These are phyloP conservation scores for Physocephala rufipes DNA, from an alignment of 2,888 invertebrate species.

Conservation along the genomic window DNA sequence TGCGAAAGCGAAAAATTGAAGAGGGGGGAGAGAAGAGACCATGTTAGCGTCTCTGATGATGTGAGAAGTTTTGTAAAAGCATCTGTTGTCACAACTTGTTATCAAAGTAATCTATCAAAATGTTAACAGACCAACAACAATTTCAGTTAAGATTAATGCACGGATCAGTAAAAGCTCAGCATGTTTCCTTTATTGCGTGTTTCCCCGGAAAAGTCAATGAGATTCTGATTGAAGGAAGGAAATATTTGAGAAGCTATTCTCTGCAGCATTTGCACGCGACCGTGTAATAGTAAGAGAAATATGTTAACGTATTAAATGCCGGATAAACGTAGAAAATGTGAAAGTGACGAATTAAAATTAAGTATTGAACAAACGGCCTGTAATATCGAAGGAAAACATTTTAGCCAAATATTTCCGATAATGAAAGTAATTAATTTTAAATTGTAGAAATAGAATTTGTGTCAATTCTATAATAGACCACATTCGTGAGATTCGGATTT, in stretches of 20 bases:
- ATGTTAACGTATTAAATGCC: no score
- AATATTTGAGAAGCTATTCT: no score
- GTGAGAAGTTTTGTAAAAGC: constrained; percentile 5
- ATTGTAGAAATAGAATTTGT: no score
- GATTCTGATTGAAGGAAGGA: not conserved
- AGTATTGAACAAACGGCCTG: no score
- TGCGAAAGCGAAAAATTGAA: not conserved
- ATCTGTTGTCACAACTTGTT: constrained; percentile 14
- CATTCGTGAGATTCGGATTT: no score
- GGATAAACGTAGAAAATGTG: no score
- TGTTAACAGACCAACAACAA: constrained; percentile 1
- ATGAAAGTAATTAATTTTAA: no score
- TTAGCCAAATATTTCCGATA: no score
- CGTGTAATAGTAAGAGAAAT: not conserved
- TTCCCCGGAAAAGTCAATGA: not conserved
- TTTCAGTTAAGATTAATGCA: not conserved
- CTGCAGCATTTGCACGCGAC: no score
- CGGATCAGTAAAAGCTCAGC: not conserved
- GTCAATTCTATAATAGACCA: no score
- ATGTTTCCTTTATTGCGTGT: not conserved
- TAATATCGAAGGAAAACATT: no score
- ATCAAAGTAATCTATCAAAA: constrained; percentile 34
- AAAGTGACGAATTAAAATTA: no score
- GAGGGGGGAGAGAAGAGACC: not conserved
- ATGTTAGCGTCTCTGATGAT: not conserved